Conservation (phyloP, 2,888 invertebrate species). For the Zelleria hepariella region DNA sequence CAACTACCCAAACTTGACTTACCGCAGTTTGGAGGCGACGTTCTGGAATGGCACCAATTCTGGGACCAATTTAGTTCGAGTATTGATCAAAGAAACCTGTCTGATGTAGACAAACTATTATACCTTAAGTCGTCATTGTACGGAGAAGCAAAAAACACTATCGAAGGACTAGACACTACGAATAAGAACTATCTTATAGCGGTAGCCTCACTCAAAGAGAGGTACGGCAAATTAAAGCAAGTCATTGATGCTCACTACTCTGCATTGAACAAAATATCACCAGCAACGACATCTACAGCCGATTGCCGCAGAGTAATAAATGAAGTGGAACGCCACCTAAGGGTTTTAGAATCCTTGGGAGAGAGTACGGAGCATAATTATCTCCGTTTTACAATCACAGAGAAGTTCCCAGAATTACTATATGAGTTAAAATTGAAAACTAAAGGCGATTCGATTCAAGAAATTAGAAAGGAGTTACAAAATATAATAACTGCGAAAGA, state of each 20-base stretch:
- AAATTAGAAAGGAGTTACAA: not conserved
- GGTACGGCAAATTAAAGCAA: conserved; percentile 10
- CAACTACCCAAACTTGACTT: conserved; percentile 12
- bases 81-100: conserved; percentile 13
- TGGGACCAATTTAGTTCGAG: conserved; percentile 20
- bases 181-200: conserved; percentile 16
- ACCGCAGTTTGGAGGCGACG: conserved; percentile 16
- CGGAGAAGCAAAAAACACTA: conserved; percentile 13
- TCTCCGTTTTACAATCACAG: conserved; percentile 12
- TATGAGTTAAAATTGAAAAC: conserved; percentile 12
- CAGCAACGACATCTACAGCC: not conserved
- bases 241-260: conserved; percentile 15
- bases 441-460: not conserved
- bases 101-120: conserved; percentile 18
- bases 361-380: too few relatives aligned
- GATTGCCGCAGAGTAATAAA: conserved; percentile 10
- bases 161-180: conserved; percentile 16
- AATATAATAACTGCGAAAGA: conserved; percentile 13
- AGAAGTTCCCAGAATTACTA: conserved; percentile 18
- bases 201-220: too few relatives aligned
- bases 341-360: too few relatives aligned
- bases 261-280: conserved; percentile 12
- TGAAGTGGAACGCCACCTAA: conserved; percentile 19
- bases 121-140: conserved; percentile 16
- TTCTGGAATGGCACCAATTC: conserved; percentile 17